These are phyloP conservation scores for Monopterus albus DNA, from an alignment of 2,113 vertebrate species.

Conservation along the genomic window DNA sequence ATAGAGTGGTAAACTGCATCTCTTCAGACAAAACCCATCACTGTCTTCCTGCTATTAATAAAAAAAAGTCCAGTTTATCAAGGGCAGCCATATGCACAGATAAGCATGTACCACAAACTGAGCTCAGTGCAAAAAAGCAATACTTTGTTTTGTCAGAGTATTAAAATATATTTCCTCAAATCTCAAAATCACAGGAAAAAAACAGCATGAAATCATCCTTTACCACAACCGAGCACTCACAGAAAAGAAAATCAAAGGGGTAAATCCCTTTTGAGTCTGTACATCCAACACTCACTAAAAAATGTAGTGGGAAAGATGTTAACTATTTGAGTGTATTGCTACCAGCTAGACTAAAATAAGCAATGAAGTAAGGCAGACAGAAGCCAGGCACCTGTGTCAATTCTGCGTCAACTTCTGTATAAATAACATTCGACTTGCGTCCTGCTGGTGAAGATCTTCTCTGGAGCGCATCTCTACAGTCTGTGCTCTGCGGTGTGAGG, in stretches of 20 bases:
- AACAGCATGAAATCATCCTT: not conserved
- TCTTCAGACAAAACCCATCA: not conserved
- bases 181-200: not conserved
- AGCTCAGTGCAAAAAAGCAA: not conserved
- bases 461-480: conserved; percentile 65
- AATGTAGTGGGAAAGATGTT: conserved; percentile 11
- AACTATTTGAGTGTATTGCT: not conserved
- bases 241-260: conserved; percentile 16
- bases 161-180: not conserved
- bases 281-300: conserved; percentile 5
- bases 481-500: conserved; percentile 85
- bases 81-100: not conserved
- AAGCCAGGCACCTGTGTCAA: conserved; percentile 10
- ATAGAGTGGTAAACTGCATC: not conserved
- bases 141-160: not conserved
- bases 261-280: conserved; percentile 1
- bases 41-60: not conserved
- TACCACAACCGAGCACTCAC: not conserved
- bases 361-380: conserved; percentile 24
- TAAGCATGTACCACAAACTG: not conserved
- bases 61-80: not conserved
- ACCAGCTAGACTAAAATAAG: conserved; percentile 10
- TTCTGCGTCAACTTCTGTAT: too few relatives aligned
- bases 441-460: conserved; percentile 64
- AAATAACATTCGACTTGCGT: conserved; percentile 9